A percentile compares a stretch with the other conserved stretches of the same genome.
Conservation (phyloP, 92 coral and sea anemone species). For the Montipora capitata region DNA sequence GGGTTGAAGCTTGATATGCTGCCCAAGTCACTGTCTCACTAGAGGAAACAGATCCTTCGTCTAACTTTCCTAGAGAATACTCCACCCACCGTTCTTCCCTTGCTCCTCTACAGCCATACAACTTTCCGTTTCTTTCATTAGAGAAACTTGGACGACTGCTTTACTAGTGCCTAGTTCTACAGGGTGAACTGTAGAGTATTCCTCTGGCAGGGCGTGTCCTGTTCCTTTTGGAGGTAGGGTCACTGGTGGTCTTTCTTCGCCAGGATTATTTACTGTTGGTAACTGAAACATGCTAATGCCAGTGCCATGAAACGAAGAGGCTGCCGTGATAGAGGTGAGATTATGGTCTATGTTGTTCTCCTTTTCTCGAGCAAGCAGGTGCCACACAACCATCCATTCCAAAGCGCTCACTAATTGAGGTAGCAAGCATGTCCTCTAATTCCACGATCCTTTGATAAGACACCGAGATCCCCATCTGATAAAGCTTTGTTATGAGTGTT, state of each 20-base stretch:
- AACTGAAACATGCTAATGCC: conserved; percentile 33
- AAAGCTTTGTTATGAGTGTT: conserved; percentile 77
- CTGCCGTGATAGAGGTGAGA: conserved; percentile 43
- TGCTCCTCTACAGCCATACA: conserved; percentile 24
- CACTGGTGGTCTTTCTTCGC: conserved; percentile 34
- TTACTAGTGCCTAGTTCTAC: conserved; percentile 25
- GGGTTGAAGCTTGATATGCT: background rate
- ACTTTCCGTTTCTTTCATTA: too few relatives aligned
- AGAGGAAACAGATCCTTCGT: conserved; percentile 1
- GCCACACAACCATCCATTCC: conserved; percentile 62
- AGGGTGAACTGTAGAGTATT: conserved; percentile 78
- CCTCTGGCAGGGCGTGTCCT: conserved; percentile 70
- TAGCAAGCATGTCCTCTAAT: conserved; percentile 80
- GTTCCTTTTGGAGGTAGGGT: conserved; percentile 72
- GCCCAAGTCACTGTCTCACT: conserved; percentile 63
- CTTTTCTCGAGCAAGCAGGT: conserved; percentile 65
- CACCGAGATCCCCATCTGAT: conserved; percentile 81
- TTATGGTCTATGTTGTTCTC: background rate
- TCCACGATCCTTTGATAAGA: conserved; percentile 84
- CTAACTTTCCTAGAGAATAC: conserved; percentile 44
- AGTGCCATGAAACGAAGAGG: conserved; percentile 34
- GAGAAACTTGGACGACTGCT: too few relatives aligned
- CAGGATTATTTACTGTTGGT: conserved; percentile 6
- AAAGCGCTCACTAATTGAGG: conserved; percentile 78
- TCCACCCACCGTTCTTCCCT: conserved; percentile 70